Evolutionary conservation across 2,888 invertebrate species (phyloP), one percentile per base, ranked within the genome.

Genomic region (Zelleria hepariella): DNA sequence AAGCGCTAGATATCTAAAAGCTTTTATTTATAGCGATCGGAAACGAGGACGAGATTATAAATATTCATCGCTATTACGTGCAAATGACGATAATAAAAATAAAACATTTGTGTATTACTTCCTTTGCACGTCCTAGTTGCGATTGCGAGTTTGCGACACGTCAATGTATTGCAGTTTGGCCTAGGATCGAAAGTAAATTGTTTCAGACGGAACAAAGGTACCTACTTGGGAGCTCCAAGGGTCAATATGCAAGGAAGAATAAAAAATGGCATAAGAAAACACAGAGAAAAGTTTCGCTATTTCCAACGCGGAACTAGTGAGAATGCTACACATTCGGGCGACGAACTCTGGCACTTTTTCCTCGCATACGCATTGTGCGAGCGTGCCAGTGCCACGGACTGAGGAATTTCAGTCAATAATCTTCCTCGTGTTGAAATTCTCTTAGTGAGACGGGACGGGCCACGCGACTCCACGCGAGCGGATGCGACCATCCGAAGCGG

Each of bases 401-500:
- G 25, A 54, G n/a, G 10, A 42, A 27, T 42, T 27, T 20, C 56
- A 21, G 56, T 8, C 20, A 25, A 53, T 53, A 53, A 53, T 53
- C 23, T n/a, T 24, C 23, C 24, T 53, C 24, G 7, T 49, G n/a
- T 53, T 51, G 51, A 51, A 21, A 51, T 53, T 53, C 25, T 53
- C 53, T 25, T 8, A n/a, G 25, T 23, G 24, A 25, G 24, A 25
- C n/a, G 53, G 25, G 24, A 18, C 21, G 10, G 24, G 18, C 18
- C 26, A 7, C 48, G 47, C n/a, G 18, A 27, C 26, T 15, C 2
- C 57, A 47, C 57, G 57, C 57, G 23, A 47, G 47, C 57, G 57
- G 57, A 24, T 55, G 55, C 55, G 55, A 23, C 55, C 55, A 32
- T 55, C 55, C 55, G 55, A 55, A 55, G 26, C 55, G 24, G n/a